Evolutionary conservation across 2,888 invertebrate genomes (phyloP), one percentile per base, ranked within the genome.

Genomic region (Noctua janthe): DNA sequence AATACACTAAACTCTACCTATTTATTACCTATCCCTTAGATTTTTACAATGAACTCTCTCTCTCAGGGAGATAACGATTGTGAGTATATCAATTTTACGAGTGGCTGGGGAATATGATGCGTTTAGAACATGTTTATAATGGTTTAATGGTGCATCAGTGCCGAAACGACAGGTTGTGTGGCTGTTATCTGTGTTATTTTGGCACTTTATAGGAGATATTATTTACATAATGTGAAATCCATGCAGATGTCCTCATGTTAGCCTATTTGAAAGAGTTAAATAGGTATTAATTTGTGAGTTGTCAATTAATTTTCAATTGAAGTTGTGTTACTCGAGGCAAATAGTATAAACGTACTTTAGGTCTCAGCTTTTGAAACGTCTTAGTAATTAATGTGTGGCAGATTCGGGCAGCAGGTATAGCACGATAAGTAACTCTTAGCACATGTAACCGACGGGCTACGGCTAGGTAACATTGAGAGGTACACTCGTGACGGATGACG

Each of bases 401-500:
- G 59, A 20, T 3, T 20, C 13, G 29, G 67, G 17, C 56, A 49
- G 54, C 62, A 39, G 73, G 15, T 20, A 66, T 43, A 13, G 29
- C n/a, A n/a, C 47, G 49, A n/a, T 59, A 51, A 39, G 71, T 43
- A 35, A n/a, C 70, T 29, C 51, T 23, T 17, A 15, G 47, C 11
- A 23, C 20, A 49, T 11, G 59, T 66, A 15, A 8, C 49, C 13
- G 35, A 13, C n/a, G 67, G n/a, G 8, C 35, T 29, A 29, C 29
- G 43, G 15, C 47, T 15, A 69, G 67, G 69, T 72, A 43, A 69
- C 64, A 51, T 23, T 73, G 39, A 67, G 62, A 56, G 67, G 74
- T 35, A 17, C 70, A n/a, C 75, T 81, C 8, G 84, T 87, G 84
- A 83, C 72, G 76, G 56, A 79, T 85, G 86, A 79, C 74, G 78